Base-by-base conservation (phyloP, 2,797 vertebrate genomes). In the Luscinia megarhynchos region DNA sequence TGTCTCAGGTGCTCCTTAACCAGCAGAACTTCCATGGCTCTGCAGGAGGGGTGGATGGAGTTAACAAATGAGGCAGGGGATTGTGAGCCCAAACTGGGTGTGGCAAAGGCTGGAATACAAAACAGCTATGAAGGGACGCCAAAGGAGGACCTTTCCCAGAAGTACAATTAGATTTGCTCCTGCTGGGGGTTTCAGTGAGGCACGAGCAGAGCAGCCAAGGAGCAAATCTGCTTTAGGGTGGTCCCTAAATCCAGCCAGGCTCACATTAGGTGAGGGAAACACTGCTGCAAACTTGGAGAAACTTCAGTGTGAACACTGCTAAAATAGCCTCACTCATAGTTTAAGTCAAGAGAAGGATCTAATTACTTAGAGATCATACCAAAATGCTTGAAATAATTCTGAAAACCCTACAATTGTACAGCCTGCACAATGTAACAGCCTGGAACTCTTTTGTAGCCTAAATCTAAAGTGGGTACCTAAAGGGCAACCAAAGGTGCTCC, bases 231-330 rank as follows among this genome's bases (percentile, higher is more conserved):
- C 12, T 18, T n/a, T 15, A 38, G 50, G 45, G 6, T 9, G 30
- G 50, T 19, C n/a, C 54, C 36, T 43, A 45, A 67, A 57, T 29
- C 15, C 41, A 59, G 34, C 19, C 45, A 53, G 32, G 7, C 4
- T n/a, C 15, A 1, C 0, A 0, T 2, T 23, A 11, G 12, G 46
- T 79, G 66, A 68, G n/a, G 63, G 67, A 76, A 90, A 51, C 10
- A 1, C 12, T 62, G 27, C n/a, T 72, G 58, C 19, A 57, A 69
- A 58, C 2, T 17, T 51, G 45, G 36, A 45, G 36, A 55, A 59
- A 68, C 6, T 21, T 18, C 20, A 64, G 24, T 30, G 41, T 18
- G 7, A 70, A 27, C 14, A 7, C 17, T 55, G 12, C 27, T 55
- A 12, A 45, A 70, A 51, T 2, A 67, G 12, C 29, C 22, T 64